Evolutionary conservation across 2,888 invertebrate species (phyloP), one percentile per base, ranked within the genome.

Genomic region (Stenotaenia linearis): DNA sequence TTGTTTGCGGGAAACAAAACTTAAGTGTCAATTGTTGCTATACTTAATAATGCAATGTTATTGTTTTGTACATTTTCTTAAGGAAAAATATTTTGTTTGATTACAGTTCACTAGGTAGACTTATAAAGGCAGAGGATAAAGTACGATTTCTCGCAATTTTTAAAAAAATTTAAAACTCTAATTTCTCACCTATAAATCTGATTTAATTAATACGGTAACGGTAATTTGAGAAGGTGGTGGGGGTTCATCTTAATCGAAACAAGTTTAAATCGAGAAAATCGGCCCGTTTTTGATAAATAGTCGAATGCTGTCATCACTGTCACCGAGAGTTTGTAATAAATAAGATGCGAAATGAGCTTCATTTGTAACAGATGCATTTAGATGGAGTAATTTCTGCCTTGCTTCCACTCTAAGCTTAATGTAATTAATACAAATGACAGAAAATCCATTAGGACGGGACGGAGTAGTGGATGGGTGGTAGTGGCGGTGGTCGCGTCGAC

Each of bases 381-480:
- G 78, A 78, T 78, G 78, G 78, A 50, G 40, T 78, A 78, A 78
- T 78, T 78, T 78, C n/a, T 50, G 50, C 50, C 50, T 50, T n/a
- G 50, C 50, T 50, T 50, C 50, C 50, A 25, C 78, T 50, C 50
- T 50, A 40, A 78, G 35, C 78, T 40, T 50, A 50, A 78, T 45
- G 78, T 78, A 78, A 78, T 78, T 78, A 78, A 78, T 78, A 78
- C 50, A 78, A 78, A 78, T 78, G 78, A 78, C 78, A 50, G 78
- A 40, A 78, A 78, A 78, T 78, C 78, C 78, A 78, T 78, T 50
- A 78, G 25, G 50, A n/a, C 50, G 50, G 21, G 2, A 50, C 50
- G 50, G 18, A 18, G 50, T n/a, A 50, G 50, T 3, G 18, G 50
- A 18, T 21, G 50, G 50, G 21, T 50, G 50, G 50, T 1, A 18